A percentile compares a stretch with the other conserved stretches of the same genome.
Conservation (phyloP, 2,797 vertebrate genomes). For the Schizothorax lantsangensis region DNA sequence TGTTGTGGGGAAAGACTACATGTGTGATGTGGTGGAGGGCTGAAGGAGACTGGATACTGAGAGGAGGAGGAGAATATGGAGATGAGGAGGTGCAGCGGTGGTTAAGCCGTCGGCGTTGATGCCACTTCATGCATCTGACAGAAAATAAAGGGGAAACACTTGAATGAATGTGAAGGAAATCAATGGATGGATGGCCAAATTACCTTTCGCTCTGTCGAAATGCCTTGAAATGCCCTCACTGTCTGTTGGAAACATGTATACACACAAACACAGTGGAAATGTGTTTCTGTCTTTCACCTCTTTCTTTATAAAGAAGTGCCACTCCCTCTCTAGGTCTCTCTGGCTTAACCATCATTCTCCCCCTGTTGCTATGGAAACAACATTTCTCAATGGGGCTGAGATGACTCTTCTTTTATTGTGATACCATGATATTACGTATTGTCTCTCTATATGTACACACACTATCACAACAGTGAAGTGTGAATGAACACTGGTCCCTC, state of each 20-base stretch:
- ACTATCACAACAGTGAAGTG: background rate
- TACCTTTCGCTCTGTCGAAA: background rate
- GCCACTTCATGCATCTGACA: slow-evolving; percentile 61
- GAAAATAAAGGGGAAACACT: slow-evolving; percentile 29
- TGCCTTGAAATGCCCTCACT: slow-evolving; percentile 4
- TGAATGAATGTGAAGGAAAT: slow-evolving; percentile 55
- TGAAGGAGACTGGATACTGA: slow-evolving; percentile 55
- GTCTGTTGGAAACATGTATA: slow-evolving; percentile 19
- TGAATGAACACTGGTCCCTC: background rate
- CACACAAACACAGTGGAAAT: background rate
- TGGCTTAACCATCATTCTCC: slow-evolving; percentile 51
- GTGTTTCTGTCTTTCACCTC: slow-evolving; percentile 45
- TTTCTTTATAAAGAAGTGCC: slow-evolving; percentile 48
- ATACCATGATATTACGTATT: slow-evolving; percentile 16
- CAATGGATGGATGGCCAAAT: slow-evolving; percentile 1
- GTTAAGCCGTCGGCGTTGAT: slow-evolving; percentile 59
- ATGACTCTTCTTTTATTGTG: slow-evolving; percentile 54
- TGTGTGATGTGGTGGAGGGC: slow-evolving; percentile 28
- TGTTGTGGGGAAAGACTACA: slow-evolving; percentile 39
- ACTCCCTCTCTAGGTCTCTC: slow-evolving; percentile 53
- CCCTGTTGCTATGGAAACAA: slow-evolving; percentile 62
- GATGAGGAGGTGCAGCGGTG: slow-evolving; percentile 55
- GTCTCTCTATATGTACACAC: background rate
- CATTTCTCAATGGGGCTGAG: slow-evolving; percentile 55
- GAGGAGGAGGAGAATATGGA: slow-evolving; percentile 62